These are phyloP conservation scores for Climacteris rufus DNA, from an alignment of 2,113 vertebrate species.

Conservation along the genomic window DNA sequence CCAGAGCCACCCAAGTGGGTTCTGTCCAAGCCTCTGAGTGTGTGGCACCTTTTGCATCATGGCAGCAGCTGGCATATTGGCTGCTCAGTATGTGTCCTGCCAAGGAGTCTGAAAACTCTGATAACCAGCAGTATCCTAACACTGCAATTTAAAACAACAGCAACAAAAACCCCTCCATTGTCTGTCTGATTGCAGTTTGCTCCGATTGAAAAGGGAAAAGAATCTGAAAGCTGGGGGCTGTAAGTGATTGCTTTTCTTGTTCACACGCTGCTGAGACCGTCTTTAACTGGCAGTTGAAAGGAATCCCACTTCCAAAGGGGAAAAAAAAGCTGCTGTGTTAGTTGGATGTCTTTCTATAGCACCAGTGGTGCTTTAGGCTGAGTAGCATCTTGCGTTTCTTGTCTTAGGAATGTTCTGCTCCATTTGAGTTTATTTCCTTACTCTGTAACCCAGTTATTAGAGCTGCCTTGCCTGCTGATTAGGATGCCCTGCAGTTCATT, in stretches of 20 bases:
- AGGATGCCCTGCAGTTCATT: neutral
- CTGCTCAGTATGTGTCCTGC: neutral
- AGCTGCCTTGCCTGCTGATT: neutral
- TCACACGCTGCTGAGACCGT: fast-evolving
- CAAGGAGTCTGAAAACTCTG: fast-evolving
- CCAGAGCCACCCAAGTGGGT: neutral
- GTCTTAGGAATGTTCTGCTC: neutral
- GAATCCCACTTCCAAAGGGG: neutral
- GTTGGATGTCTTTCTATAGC: neutral
- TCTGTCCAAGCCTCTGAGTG: fast-evolving
- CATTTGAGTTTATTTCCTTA: neutral
- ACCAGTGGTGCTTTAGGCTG: neutral
- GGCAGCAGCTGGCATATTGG: neutral
- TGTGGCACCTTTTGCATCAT: fast-evolving
- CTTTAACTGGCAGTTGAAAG: slow-evolving; percentile 7
- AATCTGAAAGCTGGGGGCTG: neutral
- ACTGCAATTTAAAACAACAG: neutral
- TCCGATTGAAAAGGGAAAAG: neutral
- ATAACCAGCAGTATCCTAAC: neutral
- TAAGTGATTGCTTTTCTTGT: neutral
- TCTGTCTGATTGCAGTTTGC: neutral
- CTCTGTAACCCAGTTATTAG: neutral
- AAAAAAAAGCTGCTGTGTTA: neutral
- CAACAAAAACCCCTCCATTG: fast-evolving
- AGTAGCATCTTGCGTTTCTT: neutral